Base-by-base conservation (phyloP, 1,140 invertebrate genomes). In the Mercenaria mercenaria region DNA sequence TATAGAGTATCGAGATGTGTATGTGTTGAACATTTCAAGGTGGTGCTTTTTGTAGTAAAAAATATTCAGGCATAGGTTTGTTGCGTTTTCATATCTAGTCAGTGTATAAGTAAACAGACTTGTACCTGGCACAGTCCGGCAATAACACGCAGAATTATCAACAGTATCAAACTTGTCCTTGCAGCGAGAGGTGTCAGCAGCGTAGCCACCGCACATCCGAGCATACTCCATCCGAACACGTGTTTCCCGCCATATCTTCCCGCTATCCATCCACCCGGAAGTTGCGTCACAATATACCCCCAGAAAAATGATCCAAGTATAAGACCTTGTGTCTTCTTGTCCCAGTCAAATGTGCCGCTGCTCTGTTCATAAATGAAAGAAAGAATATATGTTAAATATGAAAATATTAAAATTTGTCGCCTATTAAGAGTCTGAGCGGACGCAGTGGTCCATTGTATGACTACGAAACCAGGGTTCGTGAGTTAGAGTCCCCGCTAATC, bases 141-240 rank as follows among this genome's bases (percentile, higher is more conserved):
- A 4, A 79, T 87, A 23, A 79, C 74, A 32, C 84, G 84, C 20
- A 87, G 13, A n/a, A 64, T 41, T 29, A 87, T 77, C 0, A 87
- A 52, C 11, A 87, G 39, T 41, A 39, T 34, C 4, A 87, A 15
- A 23, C 37, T 26, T 18, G 84, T 79, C 13, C 69, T 26, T 6
- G 98, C 98, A 0, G 97, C 97, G 0, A 97, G 90, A 6, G 98
- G 98, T 0, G 98, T 98, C 0, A 99, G 93, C 15, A 99, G 96
- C 0, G 98, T 99, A 11, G 98, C 94, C 10, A 98, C 80, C 85
- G 98, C 98, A 52, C 98, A 98, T 8, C 97, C 96, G 0, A 98
- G 97, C 13, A 99, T 97, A 29, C 98, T 98, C 92, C 97, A 96
- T 41, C 98, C 98, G 95, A 98, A 98, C 11, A 98, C 96, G 1